These are phyloP conservation scores for Orchesellides sinensis DNA, from an alignment of 2,888 invertebrate species.

Conservation along the genomic window DNA sequence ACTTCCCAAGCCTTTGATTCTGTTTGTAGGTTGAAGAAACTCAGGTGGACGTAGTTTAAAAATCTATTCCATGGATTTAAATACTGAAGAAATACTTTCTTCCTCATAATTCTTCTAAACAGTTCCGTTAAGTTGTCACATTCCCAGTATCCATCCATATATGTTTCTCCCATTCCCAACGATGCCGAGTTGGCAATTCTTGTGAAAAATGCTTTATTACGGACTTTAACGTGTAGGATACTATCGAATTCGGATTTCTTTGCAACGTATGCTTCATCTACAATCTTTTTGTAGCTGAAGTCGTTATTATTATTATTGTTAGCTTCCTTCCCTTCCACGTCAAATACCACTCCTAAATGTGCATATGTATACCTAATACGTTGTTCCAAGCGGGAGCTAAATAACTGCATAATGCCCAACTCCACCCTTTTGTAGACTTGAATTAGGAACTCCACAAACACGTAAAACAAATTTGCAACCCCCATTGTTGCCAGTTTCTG, in stretches of 20 bases:
- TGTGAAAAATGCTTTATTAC: slow-evolving; percentile 41
- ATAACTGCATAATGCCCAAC: slow-evolving; percentile 34
- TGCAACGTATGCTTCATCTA: slow-evolving; percentile 17
- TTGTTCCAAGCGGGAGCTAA: slow-evolving; percentile 31
- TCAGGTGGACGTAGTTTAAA: slow-evolving; percentile 47
- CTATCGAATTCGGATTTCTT: slow-evolving; percentile 35
- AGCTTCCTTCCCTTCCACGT: background rate
- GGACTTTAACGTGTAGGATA: slow-evolving; percentile 44
- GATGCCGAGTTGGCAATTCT: slow-evolving; percentile 52
- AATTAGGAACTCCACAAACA: slow-evolving; percentile 35
- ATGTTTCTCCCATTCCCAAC: slow-evolving; percentile 58
- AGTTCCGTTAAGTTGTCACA: slow-evolving; percentile 55
- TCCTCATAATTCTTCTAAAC: slow-evolving; percentile 37
- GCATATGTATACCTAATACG: slow-evolving; percentile 38
- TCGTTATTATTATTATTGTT: slow-evolving; percentile 10
- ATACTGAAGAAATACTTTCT: slow-evolving; percentile 43
- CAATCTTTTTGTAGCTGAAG: background rate
- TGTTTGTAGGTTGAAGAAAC: slow-evolving; percentile 59
- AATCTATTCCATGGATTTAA: slow-evolving; percentile 62
- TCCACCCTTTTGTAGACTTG: slow-evolving; percentile 55
- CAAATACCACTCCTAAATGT: slow-evolving; percentile 41
- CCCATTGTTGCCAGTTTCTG: slow-evolving; percentile 19
- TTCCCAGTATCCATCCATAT: slow-evolving; percentile 55
- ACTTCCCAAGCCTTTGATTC: slow-evolving; percentile 58
- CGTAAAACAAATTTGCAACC: slow-evolving; percentile 1